phyloP scores from a whole-genome alignment of 2,113 vertebrate genomes.

The Oreocharis arfaki region DNA sequence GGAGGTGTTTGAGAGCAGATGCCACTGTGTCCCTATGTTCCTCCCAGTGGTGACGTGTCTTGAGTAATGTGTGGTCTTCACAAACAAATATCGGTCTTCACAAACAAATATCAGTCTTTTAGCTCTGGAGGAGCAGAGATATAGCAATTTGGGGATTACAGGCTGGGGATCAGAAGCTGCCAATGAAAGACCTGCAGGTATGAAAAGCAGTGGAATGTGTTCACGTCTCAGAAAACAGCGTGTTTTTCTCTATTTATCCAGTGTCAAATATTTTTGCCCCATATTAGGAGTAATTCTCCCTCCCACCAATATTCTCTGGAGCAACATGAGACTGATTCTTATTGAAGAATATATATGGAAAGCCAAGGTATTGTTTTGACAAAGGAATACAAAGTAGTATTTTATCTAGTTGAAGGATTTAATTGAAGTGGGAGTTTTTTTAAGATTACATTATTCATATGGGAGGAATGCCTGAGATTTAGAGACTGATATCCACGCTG shows the following conservation, averaged over 20 bases:
- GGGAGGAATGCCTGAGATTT: background rate
- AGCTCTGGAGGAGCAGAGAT: background rate
- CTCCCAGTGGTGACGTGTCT: background rate
- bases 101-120: background rate
- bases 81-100: background rate
- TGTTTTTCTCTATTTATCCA: background rate
- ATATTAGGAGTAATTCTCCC: background rate
- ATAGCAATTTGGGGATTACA: background rate
- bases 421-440: background rate
- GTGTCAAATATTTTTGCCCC: background rate
- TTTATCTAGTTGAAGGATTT: background rate
- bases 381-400: background rate
- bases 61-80: rapidly evolving
- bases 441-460: background rate
- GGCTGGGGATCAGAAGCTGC: background rate
- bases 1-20: background rate
- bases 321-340: background rate
- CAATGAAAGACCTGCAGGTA: background rate
- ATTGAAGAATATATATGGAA: background rate
- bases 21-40: rapidly evolving
- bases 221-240: background rate
- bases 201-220: background rate
- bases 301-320: background rate
- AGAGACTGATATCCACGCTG: background rate
- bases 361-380: background rate